phyloP scores from a whole-genome alignment of 1,140 invertebrate species.

The Bombus turneri region DNA sequence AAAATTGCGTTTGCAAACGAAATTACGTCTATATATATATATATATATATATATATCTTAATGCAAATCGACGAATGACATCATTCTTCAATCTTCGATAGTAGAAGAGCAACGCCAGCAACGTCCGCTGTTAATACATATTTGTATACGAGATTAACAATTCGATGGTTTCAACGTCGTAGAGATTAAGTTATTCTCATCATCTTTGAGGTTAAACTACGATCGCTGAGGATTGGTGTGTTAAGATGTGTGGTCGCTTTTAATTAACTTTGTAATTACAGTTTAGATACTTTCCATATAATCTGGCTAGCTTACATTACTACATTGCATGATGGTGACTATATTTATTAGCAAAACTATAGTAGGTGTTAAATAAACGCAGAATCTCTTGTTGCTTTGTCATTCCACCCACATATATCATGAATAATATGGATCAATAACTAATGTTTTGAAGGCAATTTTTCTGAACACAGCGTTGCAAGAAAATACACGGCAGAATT shows the following conservation, averaged over 20 bases:
- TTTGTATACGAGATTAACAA: too few relatives aligned
- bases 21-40: not conserved
- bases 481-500: conserved; percentile 23
- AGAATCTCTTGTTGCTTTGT: not conserved
- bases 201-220: too few relatives aligned
- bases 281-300: not conserved
- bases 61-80: not conserved
- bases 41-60: not conserved
- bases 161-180: too few relatives aligned
- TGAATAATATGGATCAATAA: not conserved
- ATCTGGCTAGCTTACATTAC: not conserved
- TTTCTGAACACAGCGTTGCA: not conserved
- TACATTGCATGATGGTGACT: not conserved
- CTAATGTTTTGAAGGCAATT: not conserved
- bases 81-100: too few relatives aligned
- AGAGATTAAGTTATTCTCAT: too few relatives aligned
- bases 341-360: not conserved
- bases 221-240: too few relatives aligned
- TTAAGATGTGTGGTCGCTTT: too few relatives aligned
- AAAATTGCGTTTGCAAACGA: not conserved
- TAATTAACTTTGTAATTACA: too few relatives aligned
- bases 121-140: too few relatives aligned
- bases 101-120: too few relatives aligned
- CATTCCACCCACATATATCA: not conserved
- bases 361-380: not conserved